phyloP scores from a whole-genome alignment of 2,888 invertebrate species.

The Epirrhoe tristata region DNA sequence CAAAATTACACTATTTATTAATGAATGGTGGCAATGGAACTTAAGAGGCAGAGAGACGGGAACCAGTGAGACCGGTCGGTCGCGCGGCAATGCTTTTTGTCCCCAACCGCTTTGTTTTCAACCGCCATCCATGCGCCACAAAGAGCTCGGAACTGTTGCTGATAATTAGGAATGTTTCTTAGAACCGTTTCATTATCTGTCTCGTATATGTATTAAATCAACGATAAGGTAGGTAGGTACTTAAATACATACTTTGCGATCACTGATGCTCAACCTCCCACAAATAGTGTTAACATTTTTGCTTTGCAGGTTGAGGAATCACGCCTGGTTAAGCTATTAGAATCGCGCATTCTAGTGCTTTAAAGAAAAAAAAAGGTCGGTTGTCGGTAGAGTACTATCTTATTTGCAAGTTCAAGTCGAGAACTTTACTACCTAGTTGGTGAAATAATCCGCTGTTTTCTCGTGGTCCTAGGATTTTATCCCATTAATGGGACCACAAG shows the following conservation, averaged over 20 bases:
- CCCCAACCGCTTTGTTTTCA: conserved; percentile 43
- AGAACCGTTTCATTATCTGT: not conserved
- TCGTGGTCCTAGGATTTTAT: too few species aligned
- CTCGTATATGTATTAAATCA: not conserved
- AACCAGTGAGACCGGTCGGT: conserved; percentile 79
- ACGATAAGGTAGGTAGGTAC: conserved; percentile 1
- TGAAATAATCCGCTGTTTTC: too few species aligned
- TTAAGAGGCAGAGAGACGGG: conserved; percentile 42
- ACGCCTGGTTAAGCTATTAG: not conserved
- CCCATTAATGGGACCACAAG: too few species aligned
- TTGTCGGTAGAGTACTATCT: too few species aligned
- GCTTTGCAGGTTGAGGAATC: not conserved
- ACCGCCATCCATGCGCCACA: conserved; percentile 13
- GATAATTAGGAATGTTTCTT: not conserved
- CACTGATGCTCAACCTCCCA: not conserved
- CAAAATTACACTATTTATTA: conserved; percentile 44
- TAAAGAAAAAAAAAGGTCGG: too few species aligned
- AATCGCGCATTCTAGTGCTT: not conserved
- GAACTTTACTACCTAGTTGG: too few species aligned
- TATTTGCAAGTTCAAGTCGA: too few species aligned
- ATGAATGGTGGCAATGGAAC: conserved; percentile 50
- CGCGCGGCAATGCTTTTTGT: conserved; percentile 64
- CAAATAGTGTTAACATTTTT: not conserved
- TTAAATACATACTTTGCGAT: not conserved
- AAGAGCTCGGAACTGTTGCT: conserved; percentile 1